Evolutionary conservation across 1,140 invertebrate genomes (phyloP).

Genomic region (Diachasma alloeum): DNA sequence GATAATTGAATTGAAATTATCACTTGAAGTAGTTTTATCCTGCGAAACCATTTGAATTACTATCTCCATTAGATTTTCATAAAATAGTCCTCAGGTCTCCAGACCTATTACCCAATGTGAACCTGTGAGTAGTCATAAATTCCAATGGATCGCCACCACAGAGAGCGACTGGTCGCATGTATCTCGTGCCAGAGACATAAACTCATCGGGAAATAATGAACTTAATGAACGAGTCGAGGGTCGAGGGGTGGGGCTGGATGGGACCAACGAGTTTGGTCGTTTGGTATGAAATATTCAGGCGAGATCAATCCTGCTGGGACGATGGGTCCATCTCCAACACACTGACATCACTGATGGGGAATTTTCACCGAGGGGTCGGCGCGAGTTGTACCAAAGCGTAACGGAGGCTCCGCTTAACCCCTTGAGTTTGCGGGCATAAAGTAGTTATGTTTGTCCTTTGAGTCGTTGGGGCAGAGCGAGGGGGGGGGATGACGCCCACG

Average conservation of each 20-base stretch:
- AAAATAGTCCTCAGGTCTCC: neutral
- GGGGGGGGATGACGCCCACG: neutral
- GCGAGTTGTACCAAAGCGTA: slow-evolving; percentile 46
- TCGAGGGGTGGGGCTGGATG: neutral
- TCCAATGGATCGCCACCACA: neutral
- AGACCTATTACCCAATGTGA: neutral
- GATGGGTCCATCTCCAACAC: slow-evolving; percentile 8
- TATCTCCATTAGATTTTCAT: too few species aligned
- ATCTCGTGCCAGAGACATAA: slow-evolving; percentile 16
- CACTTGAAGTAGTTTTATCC: too few species aligned
- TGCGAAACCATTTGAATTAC: too few species aligned
- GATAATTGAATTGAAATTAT: too few species aligned
- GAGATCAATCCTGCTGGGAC: slow-evolving; percentile 59
- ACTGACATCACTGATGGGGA: neutral
- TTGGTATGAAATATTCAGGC: slow-evolving; percentile 62
- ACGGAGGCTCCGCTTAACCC: slow-evolving; percentile 61
- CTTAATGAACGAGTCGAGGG: slow-evolving; percentile 46
- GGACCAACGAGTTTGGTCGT: slow-evolving; percentile 49
- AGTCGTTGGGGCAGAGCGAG: slow-evolving; percentile 36
- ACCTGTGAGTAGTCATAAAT: neutral
- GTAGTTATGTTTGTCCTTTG: slow-evolving; percentile 66
- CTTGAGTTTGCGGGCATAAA: slow-evolving; percentile 64
- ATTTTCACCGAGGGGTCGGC: slow-evolving; percentile 40
- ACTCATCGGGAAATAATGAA: slow-evolving; percentile 56
- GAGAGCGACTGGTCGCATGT: neutral